phyloP scores from a whole-genome alignment of 2,797 vertebrate species.

The Eremophila alpestris region DNA sequence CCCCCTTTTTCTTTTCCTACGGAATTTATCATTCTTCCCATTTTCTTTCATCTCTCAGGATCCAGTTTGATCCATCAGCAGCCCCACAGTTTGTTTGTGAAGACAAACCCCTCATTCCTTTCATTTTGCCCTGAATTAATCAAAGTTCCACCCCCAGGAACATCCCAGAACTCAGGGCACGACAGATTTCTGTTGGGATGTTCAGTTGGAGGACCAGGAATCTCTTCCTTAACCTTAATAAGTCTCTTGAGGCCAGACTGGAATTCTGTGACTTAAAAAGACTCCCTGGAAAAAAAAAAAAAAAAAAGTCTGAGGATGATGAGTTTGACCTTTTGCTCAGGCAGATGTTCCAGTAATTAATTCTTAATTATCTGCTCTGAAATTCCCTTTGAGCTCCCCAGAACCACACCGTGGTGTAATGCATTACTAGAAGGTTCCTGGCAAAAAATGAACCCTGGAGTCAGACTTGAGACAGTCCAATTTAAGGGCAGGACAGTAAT shows the following conservation, averaged over 20 bases:
- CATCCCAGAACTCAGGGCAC: not conserved
- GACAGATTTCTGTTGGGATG: accelerated
- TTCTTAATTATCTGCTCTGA: not conserved
- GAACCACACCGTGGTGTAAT: not conserved
- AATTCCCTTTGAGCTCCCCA: not conserved
- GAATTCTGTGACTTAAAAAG: not conserved
- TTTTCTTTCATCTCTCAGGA: too few relatives aligned
- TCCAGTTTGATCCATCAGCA: too few relatives aligned
- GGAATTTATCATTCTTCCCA: too few relatives aligned
- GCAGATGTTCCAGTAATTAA: not conserved
- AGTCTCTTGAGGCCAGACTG: not conserved
- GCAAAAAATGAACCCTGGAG: not conserved
- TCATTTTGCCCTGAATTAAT: not conserved
- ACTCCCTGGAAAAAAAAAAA: not conserved
- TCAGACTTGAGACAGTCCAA: not conserved
- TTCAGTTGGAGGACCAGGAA: not conserved
- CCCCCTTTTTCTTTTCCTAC: too few relatives aligned
- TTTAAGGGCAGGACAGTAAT: not conserved
- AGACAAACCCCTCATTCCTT: not conserved
- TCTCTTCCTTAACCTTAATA: not conserved
- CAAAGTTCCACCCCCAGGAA: not conserved
- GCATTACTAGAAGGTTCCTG: slow-evolving; percentile 48
- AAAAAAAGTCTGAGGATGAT: not conserved
- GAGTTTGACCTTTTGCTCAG: not conserved
- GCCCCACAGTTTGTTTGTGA: not conserved